A percentile compares a stretch with the other conserved stretches of the same genome.
Conservation (phyloP, 2,797 vertebrate genomes). For the Onychomys arenicola region DNA sequence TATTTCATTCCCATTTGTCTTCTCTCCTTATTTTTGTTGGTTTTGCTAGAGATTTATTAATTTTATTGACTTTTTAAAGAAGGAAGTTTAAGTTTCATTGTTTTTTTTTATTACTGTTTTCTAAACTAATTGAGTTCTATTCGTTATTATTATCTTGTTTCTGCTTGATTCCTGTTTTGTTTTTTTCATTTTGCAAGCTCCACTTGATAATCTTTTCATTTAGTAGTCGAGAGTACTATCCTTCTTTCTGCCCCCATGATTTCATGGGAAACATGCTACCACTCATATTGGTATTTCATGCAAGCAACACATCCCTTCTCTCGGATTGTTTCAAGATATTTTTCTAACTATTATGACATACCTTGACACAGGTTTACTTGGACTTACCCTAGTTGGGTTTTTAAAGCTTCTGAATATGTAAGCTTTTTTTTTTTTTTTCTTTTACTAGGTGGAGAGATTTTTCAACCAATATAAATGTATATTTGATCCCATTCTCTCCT, state of each 20-base stretch:
- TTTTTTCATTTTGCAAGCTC: background rate
- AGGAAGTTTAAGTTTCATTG: background rate
- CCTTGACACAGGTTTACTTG: background rate
- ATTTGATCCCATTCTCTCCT: background rate
- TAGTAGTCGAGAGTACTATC: constrained; percentile 7
- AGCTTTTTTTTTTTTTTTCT: background rate
- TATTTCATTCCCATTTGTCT: background rate
- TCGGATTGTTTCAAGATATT: background rate
- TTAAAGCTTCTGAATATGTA: background rate
- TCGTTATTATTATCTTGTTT: background rate
- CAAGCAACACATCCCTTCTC: constrained; percentile 6
- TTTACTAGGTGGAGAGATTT: constrained; percentile 42
- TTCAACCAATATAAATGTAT: background rate
- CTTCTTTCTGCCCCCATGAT: background rate
- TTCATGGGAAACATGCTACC: background rate
- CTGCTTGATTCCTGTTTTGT: constrained; percentile 33
- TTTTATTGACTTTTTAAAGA: background rate
- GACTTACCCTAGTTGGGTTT: constrained; percentile 10
- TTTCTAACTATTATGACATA: background rate
- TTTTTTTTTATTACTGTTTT: background rate
- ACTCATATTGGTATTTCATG: background rate
- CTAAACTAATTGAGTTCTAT: constrained; percentile 35
- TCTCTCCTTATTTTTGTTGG: background rate
- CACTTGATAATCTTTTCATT: background rate
- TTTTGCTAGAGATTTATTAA: background rate